Evolutionary conservation across 1,140 invertebrate genomes (phyloP).

Genomic region (Drosophila orena): DNA sequence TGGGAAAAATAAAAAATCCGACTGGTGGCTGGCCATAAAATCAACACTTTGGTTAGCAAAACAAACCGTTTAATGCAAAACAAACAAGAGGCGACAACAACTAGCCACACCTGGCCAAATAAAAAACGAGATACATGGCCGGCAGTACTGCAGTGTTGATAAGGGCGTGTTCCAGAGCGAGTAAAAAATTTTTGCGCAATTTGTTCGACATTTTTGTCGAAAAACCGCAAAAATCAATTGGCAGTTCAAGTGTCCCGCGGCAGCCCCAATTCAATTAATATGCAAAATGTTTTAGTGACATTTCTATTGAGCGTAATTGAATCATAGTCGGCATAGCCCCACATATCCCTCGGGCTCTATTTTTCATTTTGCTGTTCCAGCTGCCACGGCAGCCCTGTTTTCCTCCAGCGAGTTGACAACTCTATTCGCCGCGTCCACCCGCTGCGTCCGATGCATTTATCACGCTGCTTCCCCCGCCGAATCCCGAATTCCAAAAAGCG

Average conservation of each 20-base stretch:
- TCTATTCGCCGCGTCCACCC: slow-evolving; percentile 57
- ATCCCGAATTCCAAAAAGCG: slow-evolving; percentile 13
- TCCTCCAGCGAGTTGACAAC: slow-evolving; percentile 59
- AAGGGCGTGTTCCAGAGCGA: slow-evolving; percentile 60
- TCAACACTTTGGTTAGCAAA: slow-evolving; percentile 84
- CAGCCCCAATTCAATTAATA: slow-evolving; percentile 60
- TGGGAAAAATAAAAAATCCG: slow-evolving; percentile 4
- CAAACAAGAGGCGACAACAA: slow-evolving; percentile 64
- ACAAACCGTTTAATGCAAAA: slow-evolving; percentile 65
- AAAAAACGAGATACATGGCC: slow-evolving; percentile 44
- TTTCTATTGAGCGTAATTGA: slow-evolving; percentile 71
- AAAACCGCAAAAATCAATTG: slow-evolving; percentile 83
- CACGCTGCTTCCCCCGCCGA: slow-evolving; percentile 24
- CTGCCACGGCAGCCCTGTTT: slow-evolving; percentile 29
- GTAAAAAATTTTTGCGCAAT: slow-evolving; percentile 46
- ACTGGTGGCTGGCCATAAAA: slow-evolving; percentile 65
- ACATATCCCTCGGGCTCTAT: slow-evolving; percentile 12
- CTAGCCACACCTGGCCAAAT: slow-evolving; percentile 62
- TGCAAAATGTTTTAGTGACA: slow-evolving; percentile 57
- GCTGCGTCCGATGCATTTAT: slow-evolving; percentile 60
- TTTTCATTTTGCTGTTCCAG: slow-evolving; percentile 33
- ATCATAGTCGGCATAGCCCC: slow-evolving; percentile 46
- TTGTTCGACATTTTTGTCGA: slow-evolving; percentile 73
- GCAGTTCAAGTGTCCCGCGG: slow-evolving; percentile 60
- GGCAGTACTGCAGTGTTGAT: slow-evolving; percentile 52